These are phyloP conservation scores for Pollachius pollachius DNA, from an alignment of 2,113 vertebrate species.

Conservation along the genomic window DNA sequence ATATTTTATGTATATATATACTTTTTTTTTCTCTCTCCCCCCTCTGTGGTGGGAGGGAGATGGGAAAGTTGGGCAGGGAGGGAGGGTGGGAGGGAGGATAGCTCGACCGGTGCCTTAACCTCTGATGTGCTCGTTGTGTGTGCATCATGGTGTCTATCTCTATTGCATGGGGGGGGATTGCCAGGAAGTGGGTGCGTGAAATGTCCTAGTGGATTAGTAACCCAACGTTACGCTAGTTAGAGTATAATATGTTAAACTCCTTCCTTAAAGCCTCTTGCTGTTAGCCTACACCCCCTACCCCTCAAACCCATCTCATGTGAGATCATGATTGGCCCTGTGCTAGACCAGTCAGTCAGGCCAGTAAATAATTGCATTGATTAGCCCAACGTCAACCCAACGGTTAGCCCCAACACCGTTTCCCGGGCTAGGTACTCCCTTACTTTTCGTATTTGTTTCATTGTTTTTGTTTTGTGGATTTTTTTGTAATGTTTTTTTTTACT, in stretches of 20 bases:
- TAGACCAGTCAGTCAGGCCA: slow-evolving; percentile 34
- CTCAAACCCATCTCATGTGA: neutral
- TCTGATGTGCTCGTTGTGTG: neutral
- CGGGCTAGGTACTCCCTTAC: slow-evolving; percentile 57
- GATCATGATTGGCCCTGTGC: slow-evolving; percentile 10
- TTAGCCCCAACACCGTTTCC: slow-evolving; percentile 31
- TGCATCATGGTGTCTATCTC: neutral
- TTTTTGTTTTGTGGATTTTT: slow-evolving; percentile 5
- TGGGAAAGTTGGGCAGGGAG: no score
- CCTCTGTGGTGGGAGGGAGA: no score
- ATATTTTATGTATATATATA: no score
- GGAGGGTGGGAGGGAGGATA: no score
- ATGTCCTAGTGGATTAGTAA: no score
- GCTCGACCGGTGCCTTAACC: no score
- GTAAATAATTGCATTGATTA: slow-evolving; percentile 31
- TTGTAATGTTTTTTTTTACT: neutral
- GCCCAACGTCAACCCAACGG: slow-evolving; percentile 23
- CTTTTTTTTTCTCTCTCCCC: no score
- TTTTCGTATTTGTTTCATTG: slow-evolving; percentile 34
- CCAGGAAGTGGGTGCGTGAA: no score
- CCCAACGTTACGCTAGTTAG: no score
- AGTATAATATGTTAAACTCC: neutral
- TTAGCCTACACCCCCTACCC: neutral
- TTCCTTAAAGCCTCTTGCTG: slow-evolving; percentile 24
- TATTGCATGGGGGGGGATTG: no score